Evolutionary conservation across 2,113 vertebrate genomes (phyloP), one percentile per base, ranked within the genome.

Genomic region (Hydrochoerus hydrochaeris): DNA sequence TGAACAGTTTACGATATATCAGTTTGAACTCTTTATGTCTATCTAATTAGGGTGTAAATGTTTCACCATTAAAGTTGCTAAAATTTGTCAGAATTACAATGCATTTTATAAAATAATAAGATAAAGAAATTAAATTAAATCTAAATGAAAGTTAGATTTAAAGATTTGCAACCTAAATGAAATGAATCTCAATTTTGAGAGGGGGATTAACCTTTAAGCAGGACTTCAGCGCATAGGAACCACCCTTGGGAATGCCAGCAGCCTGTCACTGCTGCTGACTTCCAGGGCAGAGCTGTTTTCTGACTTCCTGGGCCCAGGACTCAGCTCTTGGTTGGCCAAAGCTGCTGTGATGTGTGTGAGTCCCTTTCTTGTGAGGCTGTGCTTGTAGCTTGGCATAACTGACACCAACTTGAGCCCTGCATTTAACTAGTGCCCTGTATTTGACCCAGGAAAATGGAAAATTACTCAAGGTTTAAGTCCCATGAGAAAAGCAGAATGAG

Each of bases 21-120:
- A 84, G 20, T 85, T 38, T 88, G 69, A 89, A 75, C 24, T 85
- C 11, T n/a, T 58, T 88, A 30, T 62, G 22, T 7, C 49, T 57
- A 30, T 86, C 46, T 80, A 67, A 75, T 38, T 32, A 89, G 20
- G 32, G 75, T 78, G 13, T 73, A 41, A 84, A 41, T 86, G 12
- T 90, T 82, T 69, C 30, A 49, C 84, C 35, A 57, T 19, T 28
- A 67, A 71, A 91, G 62, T 30, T 57, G 35, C 38, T 91, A 22
- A 92, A 52, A 26, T 82, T 60, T 26, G 16, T 46, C 80, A 35
- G 30, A 58, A 1, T 80, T 12, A 14, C 32, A 35, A 30, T 92
- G 89, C 20, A 77, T 89, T 82, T 85, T 83, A 80, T 60, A 62
- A 78, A 90, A 75, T n/a, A 88, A 58, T 62, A 95, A 63, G n/a